Evolutionary conservation across 2,113 vertebrate genomes (phyloP), one percentile per base, ranked within the genome.

Genomic region (Macroglossus sobrinus): DNA sequence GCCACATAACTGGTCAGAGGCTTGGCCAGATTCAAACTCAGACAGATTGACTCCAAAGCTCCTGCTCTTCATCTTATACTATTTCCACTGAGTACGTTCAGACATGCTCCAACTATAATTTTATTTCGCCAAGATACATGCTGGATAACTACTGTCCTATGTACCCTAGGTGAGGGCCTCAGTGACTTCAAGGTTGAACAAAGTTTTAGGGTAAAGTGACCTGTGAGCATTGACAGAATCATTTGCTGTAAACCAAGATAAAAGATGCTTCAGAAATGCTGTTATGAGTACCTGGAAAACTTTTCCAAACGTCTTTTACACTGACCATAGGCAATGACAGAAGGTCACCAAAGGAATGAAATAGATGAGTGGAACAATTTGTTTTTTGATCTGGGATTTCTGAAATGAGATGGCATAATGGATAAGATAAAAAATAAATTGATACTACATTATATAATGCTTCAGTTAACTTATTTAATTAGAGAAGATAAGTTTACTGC

Each of bases 391-490:
- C 85, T 50, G 18, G 7, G 33, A n/a, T 95, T 90, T 94, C 79
- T 90, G 43, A 40, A 93, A 91, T 24, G 82, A 93, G 43, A 18
- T 66, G 11, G 47, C 28, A 45, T 72, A 88, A 86, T 64, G 19
- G 10, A 43, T 84, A 90, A 82, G 40, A 76, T 28, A 64, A 74
- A 57, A 94, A 78, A 84, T 38, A 66, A 72, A 47, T 64, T 38
- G n/a, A 88, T 82, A 47, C 30, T 84, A 88, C 2, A 24, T 85
- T 91, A 64, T 89, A 33, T 57, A 90, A n/a, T 71, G 80, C 45
- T 96, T 93, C 19, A 78, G 45, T 90, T 93, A 76, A 92, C 19
- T 59, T 89, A 61, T 71, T 94, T 45, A 66, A 47, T 61, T 90
- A 95, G 15, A 79, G 43, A 76, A 92, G 87, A 87, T 61, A 74